Percentiles rank a stretch among this genome's conserved stretches.
Conservation (phyloP, 2,797 vertebrate species). For the Syndactyla subalaris region DNA sequence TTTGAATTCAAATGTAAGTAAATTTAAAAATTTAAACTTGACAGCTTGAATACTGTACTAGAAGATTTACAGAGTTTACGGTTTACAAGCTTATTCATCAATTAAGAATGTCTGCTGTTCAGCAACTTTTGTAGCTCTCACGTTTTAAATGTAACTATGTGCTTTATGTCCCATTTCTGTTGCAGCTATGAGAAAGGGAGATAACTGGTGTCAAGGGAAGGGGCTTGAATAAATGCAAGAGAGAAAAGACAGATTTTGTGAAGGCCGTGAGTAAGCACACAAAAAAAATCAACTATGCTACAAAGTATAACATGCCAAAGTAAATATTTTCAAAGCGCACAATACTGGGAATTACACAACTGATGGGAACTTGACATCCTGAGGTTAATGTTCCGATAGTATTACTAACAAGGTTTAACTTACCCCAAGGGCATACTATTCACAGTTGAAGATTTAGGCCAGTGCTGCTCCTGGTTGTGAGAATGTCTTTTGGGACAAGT, state of each 20-base stretch:
- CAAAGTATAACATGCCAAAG: slow-evolving; percentile 44
- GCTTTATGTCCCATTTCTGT: slow-evolving; percentile 10
- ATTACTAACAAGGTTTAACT: slow-evolving; percentile 19
- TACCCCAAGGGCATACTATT: neutral
- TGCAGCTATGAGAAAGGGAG: slow-evolving; percentile 18
- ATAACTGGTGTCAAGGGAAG: neutral
- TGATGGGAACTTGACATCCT: slow-evolving; percentile 46
- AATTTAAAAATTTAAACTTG: neutral
- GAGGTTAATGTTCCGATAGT: slow-evolving; percentile 20
- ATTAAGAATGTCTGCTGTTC: neutral
- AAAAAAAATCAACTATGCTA: neutral
- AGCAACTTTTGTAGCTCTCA: neutral
- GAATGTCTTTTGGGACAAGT: neutral
- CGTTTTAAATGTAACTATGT: neutral
- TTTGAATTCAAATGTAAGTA: neutral
- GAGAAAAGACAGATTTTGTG: slow-evolving; percentile 34
- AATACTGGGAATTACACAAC: slow-evolving; percentile 34
- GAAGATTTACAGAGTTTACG: neutral
- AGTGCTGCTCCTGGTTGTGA: neutral
- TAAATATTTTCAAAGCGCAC: slow-evolving; percentile 47
- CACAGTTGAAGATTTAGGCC: neutral
- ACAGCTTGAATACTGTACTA: neutral
- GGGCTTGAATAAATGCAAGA: slow-evolving; percentile 4
- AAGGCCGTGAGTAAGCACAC: neutral
- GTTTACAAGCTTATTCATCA: neutral